A percentile compares a stretch with the other conserved stretches of the same genome.
phyloP scores from a whole-genome alignment of 2,797 vertebrate species.

The Phalanger gymnotis region DNA sequence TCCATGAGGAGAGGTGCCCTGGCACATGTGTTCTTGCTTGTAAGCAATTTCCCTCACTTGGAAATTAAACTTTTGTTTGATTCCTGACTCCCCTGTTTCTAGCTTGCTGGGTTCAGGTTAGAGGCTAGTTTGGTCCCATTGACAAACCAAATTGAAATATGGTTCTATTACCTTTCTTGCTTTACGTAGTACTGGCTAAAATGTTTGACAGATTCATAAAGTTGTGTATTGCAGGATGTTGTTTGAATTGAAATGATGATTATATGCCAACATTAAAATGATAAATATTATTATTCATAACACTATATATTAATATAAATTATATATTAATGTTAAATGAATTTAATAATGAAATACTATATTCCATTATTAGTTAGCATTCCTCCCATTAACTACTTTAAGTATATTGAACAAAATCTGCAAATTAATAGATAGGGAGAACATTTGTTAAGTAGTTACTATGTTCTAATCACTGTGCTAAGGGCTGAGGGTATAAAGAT shows the following conservation, averaged over 20 bases:
- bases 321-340: not conserved
- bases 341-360: conserved; percentile 47
- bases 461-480: not conserved
- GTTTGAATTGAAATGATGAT: conserved; percentile 8
- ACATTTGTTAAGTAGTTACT: not conserved
- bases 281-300: not conserved
- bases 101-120: too few relatives aligned
- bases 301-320: not conserved
- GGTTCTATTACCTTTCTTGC: not conserved
- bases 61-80: too few relatives aligned
- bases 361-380: conserved; percentile 18
- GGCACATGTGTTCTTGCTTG: too few relatives aligned
- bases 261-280: not conserved
- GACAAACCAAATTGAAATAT: not conserved
- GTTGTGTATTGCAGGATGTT: not conserved
- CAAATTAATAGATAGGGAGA: not conserved
- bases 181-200: conserved; percentile 28
- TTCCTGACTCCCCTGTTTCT: too few relatives aligned
- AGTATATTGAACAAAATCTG: not conserved
- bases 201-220: conserved; percentile 15
- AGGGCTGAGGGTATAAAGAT: not conserved
- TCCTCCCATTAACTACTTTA: conserved; percentile 44
- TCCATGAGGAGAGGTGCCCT: too few relatives aligned
- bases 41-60: too few relatives aligned
- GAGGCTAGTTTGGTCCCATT: too few relatives aligned